phyloP scores from a whole-genome alignment of 2,888 invertebrate genomes.

The Mythimna loreyi region DNA sequence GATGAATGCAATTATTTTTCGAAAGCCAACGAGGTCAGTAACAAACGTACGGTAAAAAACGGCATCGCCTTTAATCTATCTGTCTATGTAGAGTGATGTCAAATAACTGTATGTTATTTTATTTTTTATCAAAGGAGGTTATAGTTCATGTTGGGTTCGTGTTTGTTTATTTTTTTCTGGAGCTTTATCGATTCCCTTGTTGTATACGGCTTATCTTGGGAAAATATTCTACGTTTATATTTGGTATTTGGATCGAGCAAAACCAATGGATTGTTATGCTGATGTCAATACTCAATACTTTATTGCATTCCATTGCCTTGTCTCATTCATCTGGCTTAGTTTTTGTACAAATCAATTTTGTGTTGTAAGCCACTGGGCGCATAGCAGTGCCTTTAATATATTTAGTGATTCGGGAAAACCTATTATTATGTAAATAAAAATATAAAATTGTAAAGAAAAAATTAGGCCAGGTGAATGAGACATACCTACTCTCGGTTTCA shows the following conservation, averaged over 20 bases:
- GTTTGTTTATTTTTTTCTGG: slow-evolving; percentile 45
- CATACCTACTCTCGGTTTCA: too few species aligned
- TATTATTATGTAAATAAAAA: too few species aligned
- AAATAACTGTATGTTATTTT: slow-evolving; percentile 45
- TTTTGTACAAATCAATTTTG: too few species aligned
- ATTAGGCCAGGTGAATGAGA: too few species aligned
- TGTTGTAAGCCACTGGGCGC: too few species aligned
- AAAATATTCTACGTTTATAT: slow-evolving; percentile 1
- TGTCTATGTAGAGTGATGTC: slow-evolving; percentile 28
- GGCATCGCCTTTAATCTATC: slow-evolving; percentile 22
- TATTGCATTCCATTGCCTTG: too few species aligned
- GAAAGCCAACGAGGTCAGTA: slow-evolving; percentile 43
- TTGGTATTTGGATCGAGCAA: neutral
- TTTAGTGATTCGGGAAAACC: too few species aligned
- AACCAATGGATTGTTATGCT: neutral
- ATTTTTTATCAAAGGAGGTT: slow-evolving; percentile 52
- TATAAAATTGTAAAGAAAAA: too few species aligned
- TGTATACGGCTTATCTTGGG: slow-evolving; percentile 10
- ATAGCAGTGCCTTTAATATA: too few species aligned
- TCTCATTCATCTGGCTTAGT: too few species aligned
- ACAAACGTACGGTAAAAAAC: slow-evolving; percentile 16
- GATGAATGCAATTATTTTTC: slow-evolving; percentile 45
- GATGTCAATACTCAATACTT: too few species aligned
- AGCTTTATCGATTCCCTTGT: slow-evolving; percentile 11
- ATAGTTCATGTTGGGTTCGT: slow-evolving; percentile 41